Evolutionary conservation across 2,797 vertebrate species (phyloP).

Genomic region (Nothura maculosa): DNA sequence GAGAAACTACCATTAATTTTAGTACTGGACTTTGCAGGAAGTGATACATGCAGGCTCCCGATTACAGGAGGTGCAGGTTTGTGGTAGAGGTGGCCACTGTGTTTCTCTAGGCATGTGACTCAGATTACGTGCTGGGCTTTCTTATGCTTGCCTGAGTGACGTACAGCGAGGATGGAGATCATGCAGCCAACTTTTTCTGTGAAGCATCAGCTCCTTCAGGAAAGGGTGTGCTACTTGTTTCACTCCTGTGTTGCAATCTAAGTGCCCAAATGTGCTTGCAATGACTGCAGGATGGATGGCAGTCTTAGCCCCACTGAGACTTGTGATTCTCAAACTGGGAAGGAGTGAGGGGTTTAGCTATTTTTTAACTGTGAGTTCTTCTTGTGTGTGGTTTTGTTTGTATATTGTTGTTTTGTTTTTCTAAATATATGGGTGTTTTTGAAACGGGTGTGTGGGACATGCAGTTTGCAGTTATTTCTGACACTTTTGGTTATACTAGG

Average conservation of each 20-base stretch:
- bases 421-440: too few species aligned
- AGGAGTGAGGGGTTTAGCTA: background rate
- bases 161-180: background rate
- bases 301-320: background rate
- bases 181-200: background rate
- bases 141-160: background rate
- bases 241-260: background rate
- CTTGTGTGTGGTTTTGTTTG: background rate
- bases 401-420: too few species aligned
- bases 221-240: background rate
- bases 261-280: background rate
- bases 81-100: background rate
- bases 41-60: background rate
- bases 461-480: background rate
- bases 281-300: background rate
- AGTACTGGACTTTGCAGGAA: background rate
- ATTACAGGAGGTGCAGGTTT: accelerated
- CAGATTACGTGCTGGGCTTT: background rate
- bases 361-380: background rate
- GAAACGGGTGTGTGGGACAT: background rate
- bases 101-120: background rate
- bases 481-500: background rate
- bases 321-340: background rate
- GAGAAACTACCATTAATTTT: background rate
- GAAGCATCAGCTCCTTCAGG: background rate